These are phyloP conservation scores for Drosophila melanosoma DNA, from an alignment of 2,888 invertebrate species.

Conservation along the genomic window DNA sequence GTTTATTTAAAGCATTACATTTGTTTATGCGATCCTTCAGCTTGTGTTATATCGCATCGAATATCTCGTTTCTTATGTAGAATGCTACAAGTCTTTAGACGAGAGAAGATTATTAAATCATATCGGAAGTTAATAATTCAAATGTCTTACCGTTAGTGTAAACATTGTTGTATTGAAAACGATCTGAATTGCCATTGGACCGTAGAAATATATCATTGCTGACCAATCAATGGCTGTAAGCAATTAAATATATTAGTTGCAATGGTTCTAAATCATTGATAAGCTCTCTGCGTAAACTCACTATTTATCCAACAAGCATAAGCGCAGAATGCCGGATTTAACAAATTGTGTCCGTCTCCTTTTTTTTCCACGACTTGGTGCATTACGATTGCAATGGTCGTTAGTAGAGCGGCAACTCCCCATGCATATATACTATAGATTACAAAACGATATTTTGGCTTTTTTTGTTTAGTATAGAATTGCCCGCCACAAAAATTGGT, in stretches of 20 bases:
- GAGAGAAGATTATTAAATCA: not conserved
- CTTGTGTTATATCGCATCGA: conserved; percentile 53
- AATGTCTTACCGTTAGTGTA: conserved; percentile 61
- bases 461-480: conserved; percentile 24
- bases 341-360: conserved; percentile 75
- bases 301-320: conserved; percentile 87
- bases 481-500: conserved; percentile 84
- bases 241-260: not conserved
- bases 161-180: conserved; percentile 79
- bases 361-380: conserved; percentile 56
- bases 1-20: conserved; percentile 61
- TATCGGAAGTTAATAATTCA: not conserved
- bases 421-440: conserved; percentile 79
- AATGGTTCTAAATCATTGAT: not conserved
- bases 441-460: conserved; percentile 61
- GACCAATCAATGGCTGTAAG: conserved; percentile 72
- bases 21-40: conserved; percentile 67
- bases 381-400: conserved; percentile 71
- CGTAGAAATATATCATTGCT: conserved; percentile 79
- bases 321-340: conserved; percentile 85
- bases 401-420: conserved; percentile 71
- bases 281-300: conserved; percentile 70
- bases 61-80: conserved; percentile 72
- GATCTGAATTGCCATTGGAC: conserved; percentile 77
- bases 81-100: conserved; percentile 65